Conservation (phyloP, 2,113 vertebrate genomes). For the Lanius ludovicianus region DNA sequence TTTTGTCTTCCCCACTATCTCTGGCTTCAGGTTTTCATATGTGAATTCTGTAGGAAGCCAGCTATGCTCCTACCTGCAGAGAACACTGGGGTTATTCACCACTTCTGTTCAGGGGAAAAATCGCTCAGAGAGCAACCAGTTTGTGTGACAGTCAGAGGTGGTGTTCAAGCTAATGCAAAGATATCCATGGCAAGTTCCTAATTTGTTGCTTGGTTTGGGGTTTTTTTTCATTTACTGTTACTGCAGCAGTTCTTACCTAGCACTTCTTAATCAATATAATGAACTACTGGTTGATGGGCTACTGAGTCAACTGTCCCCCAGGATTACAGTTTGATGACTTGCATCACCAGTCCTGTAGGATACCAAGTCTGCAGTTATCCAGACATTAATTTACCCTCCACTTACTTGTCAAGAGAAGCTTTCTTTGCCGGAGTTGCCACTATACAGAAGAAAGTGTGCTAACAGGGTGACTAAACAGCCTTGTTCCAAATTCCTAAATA, state of each 20-base stretch:
- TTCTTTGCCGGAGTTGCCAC: neutral
- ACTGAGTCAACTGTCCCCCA: neutral
- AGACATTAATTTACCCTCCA: neutral
- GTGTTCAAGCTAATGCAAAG: neutral
- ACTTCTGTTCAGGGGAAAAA: neutral
- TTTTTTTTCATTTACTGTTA: neutral
- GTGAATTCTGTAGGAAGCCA: neutral
- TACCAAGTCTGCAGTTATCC: neutral
- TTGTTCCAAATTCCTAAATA: neutral
- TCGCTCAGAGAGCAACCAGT: neutral
- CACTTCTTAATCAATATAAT: neutral
- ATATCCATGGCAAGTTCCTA: neutral
- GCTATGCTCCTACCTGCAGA: neutral
- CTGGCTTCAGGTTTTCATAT: neutral
- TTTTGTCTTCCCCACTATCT: neutral
- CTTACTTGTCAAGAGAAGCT: neutral
- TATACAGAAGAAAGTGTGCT: neutral
- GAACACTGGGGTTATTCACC: neutral
- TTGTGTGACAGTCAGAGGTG: neutral
- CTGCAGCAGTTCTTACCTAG: neutral
- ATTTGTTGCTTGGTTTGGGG: neutral
- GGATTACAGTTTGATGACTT: neutral
- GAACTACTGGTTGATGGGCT: neutral
- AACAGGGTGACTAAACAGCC: neutral
- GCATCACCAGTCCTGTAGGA: neutral